Base-by-base conservation (phyloP, 2,797 vertebrate genomes). In the Aldrovandia affinis region DNA sequence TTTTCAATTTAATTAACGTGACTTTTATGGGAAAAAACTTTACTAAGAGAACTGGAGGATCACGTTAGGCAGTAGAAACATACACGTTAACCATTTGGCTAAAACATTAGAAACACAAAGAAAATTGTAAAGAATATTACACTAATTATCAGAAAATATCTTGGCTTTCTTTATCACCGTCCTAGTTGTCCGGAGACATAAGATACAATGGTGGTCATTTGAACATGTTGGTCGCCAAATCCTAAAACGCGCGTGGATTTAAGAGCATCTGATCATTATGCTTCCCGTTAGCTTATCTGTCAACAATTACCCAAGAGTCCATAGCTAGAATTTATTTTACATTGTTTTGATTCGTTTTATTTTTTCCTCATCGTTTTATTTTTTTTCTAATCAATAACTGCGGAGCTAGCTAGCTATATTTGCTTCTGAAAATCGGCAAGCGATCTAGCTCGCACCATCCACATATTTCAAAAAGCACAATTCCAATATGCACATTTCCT, bases 1-100 rank as follows among this genome's bases (percentile, higher is more conserved):
- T 25, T 25, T 44, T 42, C 33, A 18, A 5, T 25, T n/a, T 25
- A 47, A 47, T 47, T 47, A 10, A 28, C 10, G 18, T 47, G 9
- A 44, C 47, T 47, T 44, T n/a, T 33, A 47, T 47, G 15, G 25
- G 73, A 77, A 77, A 44, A 77, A 77, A 77, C 73, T 77, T 77
- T 77, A 77, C 42, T 77, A 18, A 2, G n/a, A 75, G 36, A 77
- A 47, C 20, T 1, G n/a, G 22, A 77, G 73, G 22, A 44, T 39
- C 20, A 75, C 25, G 22, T 8, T 33, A 77, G 20, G 42, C 22
- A 25, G 30, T 4, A 6, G 55, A 7, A 57, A 44, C 20, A 22
- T 8, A 2, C 12, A 25, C 42, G 14, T 25, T n/a, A 39, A 18
- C 33, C 7, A 47, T 5, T 47, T 42, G 20, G 12, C 73, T 77